Evolutionary conservation across 1,140 invertebrate genomes (phyloP).

Genomic region (Papilio polyxenes): DNA sequence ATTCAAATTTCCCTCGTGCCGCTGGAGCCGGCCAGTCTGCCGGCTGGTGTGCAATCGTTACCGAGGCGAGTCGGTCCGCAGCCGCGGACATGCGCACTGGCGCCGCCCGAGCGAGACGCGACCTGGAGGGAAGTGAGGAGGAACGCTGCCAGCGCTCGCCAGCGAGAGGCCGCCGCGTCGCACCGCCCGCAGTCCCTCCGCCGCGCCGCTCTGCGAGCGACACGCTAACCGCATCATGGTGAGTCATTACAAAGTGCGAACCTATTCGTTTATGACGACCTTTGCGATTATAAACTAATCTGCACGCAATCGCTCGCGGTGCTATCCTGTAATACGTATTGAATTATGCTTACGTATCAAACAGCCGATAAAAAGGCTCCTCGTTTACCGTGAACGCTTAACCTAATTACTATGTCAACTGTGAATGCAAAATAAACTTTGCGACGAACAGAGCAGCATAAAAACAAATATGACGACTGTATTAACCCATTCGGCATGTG

Average conservation of each 20-base stretch:
- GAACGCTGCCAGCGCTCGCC: conserved; percentile 60
- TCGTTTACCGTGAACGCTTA: conserved; percentile 33
- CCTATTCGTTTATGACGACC: conserved; percentile 72
- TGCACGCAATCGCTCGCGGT: conserved; percentile 32
- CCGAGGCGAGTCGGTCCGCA: conserved; percentile 73
- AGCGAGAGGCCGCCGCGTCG: conserved; percentile 62
- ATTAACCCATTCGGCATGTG: conserved; percentile 31
- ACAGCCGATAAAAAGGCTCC: conserved; percentile 20
- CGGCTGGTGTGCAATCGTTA: conserved; percentile 74
- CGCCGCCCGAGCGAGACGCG: conserved; percentile 50
- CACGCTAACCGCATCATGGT: conserved; percentile 77
- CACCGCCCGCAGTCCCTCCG: conserved; percentile 73
- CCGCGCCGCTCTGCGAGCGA: conserved; percentile 73
- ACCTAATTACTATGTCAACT: conserved; percentile 39
- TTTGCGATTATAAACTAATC: conserved; percentile 50
- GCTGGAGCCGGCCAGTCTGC: conserved; percentile 75
- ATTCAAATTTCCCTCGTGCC: conserved; percentile 73
- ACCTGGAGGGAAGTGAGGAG: conserved; percentile 69
- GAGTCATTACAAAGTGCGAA: conserved; percentile 76
- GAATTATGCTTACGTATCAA: conserved; percentile 24
- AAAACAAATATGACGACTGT: conserved; percentile 31
- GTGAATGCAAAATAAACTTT: conserved; percentile 38
- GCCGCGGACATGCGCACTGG: conserved; percentile 72
- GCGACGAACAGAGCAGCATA: conserved; percentile 24
- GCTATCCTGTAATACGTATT: conserved; percentile 32